phyloP scores from a whole-genome alignment of 2,113 vertebrate genomes.

The Shinisaurus crocodilurus region DNA sequence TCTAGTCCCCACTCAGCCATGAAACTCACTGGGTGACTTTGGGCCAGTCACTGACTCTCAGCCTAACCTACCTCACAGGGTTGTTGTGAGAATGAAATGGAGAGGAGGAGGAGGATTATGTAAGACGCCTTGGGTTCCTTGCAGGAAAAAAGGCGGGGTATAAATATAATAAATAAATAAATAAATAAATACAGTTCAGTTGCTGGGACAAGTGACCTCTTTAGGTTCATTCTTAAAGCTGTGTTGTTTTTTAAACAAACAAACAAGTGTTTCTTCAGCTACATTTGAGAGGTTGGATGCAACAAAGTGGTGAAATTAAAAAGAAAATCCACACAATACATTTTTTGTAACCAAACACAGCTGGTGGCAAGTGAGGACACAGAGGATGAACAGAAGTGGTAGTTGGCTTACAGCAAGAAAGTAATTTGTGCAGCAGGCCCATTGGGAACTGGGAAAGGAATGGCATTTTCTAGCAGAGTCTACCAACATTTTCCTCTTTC shows the following conservation, averaged over 20 bases:
- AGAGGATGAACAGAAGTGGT: slow-evolving; percentile 29
- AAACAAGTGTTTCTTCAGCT: background rate
- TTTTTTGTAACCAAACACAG: slow-evolving; percentile 32
- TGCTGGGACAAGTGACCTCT: background rate
- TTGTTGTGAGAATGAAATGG: too few species aligned
- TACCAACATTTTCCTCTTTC: background rate
- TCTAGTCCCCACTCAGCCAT: too few species aligned
- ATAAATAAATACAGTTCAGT: background rate
- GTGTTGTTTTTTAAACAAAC: background rate
- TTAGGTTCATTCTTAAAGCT: slow-evolving; percentile 1
- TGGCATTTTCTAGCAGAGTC: slow-evolving; percentile 9
- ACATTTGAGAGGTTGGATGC: background rate
- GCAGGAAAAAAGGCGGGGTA: too few species aligned
- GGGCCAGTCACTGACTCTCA: too few species aligned
- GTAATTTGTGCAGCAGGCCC: slow-evolving; percentile 27
- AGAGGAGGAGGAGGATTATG: too few species aligned
- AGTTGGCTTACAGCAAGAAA: slow-evolving; percentile 33
- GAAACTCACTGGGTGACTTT: too few species aligned
- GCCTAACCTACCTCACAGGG: too few species aligned
- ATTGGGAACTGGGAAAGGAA: slow-evolving; percentile 24
- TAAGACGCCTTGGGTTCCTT: too few species aligned
- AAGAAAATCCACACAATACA: slow-evolving; percentile 10
- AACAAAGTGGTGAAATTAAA: slow-evolving; percentile 35
- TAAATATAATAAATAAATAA: too few species aligned
- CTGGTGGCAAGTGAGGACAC: slow-evolving; percentile 22